Conservation (phyloP, 92 coral and sea anemone species). For the Siderastrea siderea region DNA sequence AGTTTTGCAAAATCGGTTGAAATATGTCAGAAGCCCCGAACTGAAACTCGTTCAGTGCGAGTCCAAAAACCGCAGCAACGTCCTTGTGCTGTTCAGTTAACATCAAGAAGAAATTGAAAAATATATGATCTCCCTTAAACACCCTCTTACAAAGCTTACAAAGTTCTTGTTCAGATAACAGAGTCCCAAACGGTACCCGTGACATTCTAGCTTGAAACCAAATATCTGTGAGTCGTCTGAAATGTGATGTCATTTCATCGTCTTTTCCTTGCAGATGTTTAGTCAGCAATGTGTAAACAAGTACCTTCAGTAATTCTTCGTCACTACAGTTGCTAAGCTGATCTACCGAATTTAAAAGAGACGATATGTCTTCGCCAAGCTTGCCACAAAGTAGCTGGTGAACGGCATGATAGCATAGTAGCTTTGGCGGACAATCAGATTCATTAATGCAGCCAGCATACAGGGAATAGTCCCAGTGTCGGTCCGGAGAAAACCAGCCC, state of each 20-base stretch:
- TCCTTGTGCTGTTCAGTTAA: too few relatives aligned
- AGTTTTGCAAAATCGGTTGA: too few relatives aligned
- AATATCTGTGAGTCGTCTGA: background rate
- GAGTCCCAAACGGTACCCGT: too few relatives aligned
- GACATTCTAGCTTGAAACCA: background rate
- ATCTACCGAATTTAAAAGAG: background rate
- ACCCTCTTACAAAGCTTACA: too few relatives aligned
- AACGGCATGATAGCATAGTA: background rate
- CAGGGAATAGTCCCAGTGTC: conserved; percentile 12
- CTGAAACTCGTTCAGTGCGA: too few relatives aligned
- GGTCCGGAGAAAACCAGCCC: conserved; percentile 13
- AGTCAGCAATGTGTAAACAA: background rate
- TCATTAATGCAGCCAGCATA: background rate
- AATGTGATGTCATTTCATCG: background rate
- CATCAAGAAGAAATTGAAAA: too few relatives aligned
- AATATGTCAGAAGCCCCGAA: too few relatives aligned
- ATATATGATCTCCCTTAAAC: too few relatives aligned
- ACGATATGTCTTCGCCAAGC: background rate
- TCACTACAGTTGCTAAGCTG: background rate
- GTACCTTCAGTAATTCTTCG: background rate
- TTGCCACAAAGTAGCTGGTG: background rate
- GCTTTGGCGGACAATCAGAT: conserved; percentile 25
- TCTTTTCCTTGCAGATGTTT: background rate
- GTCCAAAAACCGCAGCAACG: too few relatives aligned
- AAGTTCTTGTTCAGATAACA: too few relatives aligned